Conservation (phyloP, 2,113 vertebrate genomes). For the Henicopernis longicauda region DNA sequence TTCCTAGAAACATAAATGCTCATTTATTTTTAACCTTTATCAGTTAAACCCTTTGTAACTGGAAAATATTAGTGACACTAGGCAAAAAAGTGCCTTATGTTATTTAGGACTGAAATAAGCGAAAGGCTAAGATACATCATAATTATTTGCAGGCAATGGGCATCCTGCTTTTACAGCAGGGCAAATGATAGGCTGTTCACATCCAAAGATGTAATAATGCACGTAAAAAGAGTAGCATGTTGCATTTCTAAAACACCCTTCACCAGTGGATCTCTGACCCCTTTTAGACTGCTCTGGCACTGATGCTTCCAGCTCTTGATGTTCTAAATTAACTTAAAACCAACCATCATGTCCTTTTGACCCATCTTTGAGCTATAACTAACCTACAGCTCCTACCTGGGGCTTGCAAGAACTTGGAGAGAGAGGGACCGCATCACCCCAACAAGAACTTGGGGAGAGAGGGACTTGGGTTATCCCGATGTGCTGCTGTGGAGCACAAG, state of each 20-base stretch:
- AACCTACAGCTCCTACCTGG: rapidly evolving
- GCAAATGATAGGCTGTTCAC: neutral
- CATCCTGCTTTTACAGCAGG: neutral
- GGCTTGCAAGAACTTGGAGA: rapidly evolving
- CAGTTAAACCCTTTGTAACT: neutral
- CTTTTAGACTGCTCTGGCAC: neutral
- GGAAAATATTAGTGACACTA: neutral
- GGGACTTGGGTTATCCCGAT: rapidly evolving
- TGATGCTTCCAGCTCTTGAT: neutral
- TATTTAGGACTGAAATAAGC: neutral
- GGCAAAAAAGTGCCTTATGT: neutral
- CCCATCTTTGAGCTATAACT: rapidly evolving
- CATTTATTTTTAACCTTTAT: neutral
- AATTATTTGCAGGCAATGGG: neutral
- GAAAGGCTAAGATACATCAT: neutral
- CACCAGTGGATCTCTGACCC: neutral
- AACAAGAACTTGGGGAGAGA: rapidly evolving
- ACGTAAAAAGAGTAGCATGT: neutral
- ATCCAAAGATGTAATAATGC: neutral
- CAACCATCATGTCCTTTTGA: rapidly evolving
- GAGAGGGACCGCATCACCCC: rapidly evolving
- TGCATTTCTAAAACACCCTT: neutral
- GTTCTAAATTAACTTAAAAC: neutral
- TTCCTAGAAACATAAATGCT: neutral
- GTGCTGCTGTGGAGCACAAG: rapidly evolving